Conservation (phyloP, 2,888 invertebrate genomes). For the Altica lythri region DNA sequence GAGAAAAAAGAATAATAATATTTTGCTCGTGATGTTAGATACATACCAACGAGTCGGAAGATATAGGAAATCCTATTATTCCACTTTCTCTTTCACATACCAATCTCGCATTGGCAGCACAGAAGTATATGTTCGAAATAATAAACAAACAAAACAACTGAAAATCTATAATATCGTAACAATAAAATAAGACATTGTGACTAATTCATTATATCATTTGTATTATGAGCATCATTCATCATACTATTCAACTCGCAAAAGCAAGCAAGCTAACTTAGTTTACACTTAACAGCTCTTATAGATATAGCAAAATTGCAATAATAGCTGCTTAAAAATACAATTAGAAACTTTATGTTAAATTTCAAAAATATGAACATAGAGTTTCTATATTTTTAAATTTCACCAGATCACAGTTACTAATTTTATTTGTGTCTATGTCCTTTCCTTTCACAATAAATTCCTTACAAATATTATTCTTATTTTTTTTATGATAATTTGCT, state of each 20-base stretch:
- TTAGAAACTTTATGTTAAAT: not conserved
- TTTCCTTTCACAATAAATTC: slow-evolving; percentile 5
- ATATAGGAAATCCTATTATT: too few relatives aligned
- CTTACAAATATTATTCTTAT: slow-evolving; percentile 8
- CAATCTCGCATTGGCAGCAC: too few relatives aligned
- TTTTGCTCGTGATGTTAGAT: too few relatives aligned
- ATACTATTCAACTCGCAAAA: too few relatives aligned
- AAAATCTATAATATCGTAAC: too few relatives aligned
- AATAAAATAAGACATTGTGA: too few relatives aligned
- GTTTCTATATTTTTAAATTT: slow-evolving; percentile 14
- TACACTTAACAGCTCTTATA: too few relatives aligned
- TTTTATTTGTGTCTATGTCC: slow-evolving; percentile 21
- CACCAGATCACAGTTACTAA: slow-evolving; percentile 28
- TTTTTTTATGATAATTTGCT: slow-evolving; percentile 24
- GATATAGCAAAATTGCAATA: not conserved
- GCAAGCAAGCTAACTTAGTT: not conserved
- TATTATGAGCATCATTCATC: not conserved
- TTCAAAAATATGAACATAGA: not conserved
- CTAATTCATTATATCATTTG: not conserved
- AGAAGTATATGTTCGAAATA: too few relatives aligned
- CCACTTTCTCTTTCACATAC: too few relatives aligned
- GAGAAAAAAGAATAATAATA: too few relatives aligned
- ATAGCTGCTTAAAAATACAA: slow-evolving; percentile 1
- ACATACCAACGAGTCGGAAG: too few relatives aligned
- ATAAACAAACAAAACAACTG: too few relatives aligned